phyloP scores from a whole-genome alignment of 2,888 invertebrate species.

The Imbricaverruca yamaguchii region DNA sequence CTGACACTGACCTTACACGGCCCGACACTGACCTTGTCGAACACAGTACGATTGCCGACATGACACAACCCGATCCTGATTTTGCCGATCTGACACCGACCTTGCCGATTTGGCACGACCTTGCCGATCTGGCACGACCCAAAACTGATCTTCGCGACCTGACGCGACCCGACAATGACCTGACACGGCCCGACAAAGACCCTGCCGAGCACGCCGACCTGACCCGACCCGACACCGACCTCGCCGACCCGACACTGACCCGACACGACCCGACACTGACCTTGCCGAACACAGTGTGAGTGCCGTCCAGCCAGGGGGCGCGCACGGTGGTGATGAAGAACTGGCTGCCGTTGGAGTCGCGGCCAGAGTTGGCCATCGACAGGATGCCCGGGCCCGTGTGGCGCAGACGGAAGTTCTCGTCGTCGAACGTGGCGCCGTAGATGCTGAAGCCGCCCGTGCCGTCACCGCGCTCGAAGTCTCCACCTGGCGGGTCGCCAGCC shows the following conservation, averaged over 20 bases:
- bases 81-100: too few relatives aligned
- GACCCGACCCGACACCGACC: too few relatives aligned
- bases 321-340: constrained; percentile 85
- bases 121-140: too few relatives aligned
- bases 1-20: too few relatives aligned
- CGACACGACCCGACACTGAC: constrained; percentile 43
- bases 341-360: constrained; percentile 89
- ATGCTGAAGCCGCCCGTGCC: constrained; percentile 79
- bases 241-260: background rate
- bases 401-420: constrained; percentile 74
- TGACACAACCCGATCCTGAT: too few relatives aligned
- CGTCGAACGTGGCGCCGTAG: constrained; percentile 74
- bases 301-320: constrained; percentile 80
- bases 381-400: constrained; percentile 76
- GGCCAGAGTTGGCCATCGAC: constrained; percentile 83
- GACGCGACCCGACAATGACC: too few relatives aligned
- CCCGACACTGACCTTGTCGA: constrained; percentile 64
- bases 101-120: background rate
- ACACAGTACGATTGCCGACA: constrained; percentile 69
- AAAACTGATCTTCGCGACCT: too few relatives aligned
- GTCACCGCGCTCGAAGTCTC: constrained; percentile 71
- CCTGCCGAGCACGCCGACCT: too few relatives aligned
- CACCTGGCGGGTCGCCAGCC: constrained; percentile 47
- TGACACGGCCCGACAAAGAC: too few relatives aligned
- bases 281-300: constrained; percentile 84